These are phyloP conservation scores for Cancer borealis DNA, from an alignment of 2,888 invertebrate species.

Conservation along the genomic window DNA sequence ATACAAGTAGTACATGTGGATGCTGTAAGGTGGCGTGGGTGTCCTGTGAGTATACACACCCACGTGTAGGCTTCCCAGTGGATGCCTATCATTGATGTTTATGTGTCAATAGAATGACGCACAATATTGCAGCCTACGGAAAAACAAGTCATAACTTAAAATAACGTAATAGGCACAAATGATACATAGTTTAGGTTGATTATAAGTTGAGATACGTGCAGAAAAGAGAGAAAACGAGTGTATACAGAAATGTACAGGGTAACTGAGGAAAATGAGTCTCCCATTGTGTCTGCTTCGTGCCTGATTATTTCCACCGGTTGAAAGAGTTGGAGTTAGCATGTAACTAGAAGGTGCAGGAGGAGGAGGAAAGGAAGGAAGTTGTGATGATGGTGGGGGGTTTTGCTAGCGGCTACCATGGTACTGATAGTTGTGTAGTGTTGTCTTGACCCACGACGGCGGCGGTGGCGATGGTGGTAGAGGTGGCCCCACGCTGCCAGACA, in stretches of 20 bases:
- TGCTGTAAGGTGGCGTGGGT: background rate
- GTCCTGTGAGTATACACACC: background rate
- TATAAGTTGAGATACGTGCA: background rate
- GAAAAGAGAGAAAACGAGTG: background rate
- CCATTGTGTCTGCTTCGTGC: background rate
- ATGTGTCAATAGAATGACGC: background rate
- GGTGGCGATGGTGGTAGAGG: background rate
- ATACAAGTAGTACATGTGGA: background rate
- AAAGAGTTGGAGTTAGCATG: background rate
- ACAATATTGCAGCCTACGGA: background rate
- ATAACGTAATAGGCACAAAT: no score
- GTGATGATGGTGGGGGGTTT: background rate
- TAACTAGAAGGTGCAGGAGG: background rate
- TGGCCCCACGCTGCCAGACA: slow-evolving; percentile 39
- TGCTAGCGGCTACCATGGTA: background rate
- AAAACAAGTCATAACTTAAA: background rate
- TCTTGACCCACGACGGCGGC: slow-evolving; percentile 17
- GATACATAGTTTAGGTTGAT: background rate
- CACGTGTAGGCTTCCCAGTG: no score
- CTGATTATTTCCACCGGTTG: background rate
- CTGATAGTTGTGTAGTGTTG: background rate
- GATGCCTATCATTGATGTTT: no score
- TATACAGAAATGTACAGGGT: background rate
- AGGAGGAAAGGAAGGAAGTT: background rate
- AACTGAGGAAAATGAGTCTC: background rate